Evolutionary conservation across 2,113 vertebrate species (phyloP).

Genomic region (Ginglymostoma cirratum): DNA sequence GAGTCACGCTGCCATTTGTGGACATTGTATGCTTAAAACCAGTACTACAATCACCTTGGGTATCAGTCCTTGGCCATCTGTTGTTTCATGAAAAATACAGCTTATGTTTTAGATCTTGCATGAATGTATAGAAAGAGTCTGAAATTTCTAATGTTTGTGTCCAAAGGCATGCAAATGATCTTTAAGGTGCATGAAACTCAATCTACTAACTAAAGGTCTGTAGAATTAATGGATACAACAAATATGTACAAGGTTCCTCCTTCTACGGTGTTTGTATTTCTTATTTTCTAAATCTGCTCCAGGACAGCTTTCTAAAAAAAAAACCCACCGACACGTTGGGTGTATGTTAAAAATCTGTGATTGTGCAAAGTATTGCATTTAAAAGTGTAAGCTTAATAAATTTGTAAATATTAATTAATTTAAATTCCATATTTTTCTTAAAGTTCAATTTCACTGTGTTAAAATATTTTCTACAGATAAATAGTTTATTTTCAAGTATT

Average conservation of each 20-base stretch:
- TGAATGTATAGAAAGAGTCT: neutral
- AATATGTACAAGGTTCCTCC: neutral
- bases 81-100: slow-evolving; percentile 29
- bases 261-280: neutral
- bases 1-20: slow-evolving; percentile 7
- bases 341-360: neutral
- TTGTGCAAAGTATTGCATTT: neutral
- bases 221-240: neutral
- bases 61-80: slow-evolving; percentile 24
- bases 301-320: neutral
- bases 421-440: neutral
- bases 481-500: neutral
- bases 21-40: slow-evolving; percentile 8
- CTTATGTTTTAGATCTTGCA: slow-evolving; percentile 14
- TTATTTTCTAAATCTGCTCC: neutral
- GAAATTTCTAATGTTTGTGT: slow-evolving; percentile 25
- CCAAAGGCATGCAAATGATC: slow-evolving; percentile 30
- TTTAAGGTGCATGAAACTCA: neutral
- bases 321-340: neutral
- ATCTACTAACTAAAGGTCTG: neutral
- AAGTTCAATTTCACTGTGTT: neutral
- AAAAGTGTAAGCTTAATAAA: neutral
- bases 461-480: neutral
- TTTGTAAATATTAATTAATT: neutral
- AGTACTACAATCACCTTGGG: slow-evolving; percentile 2